These are phyloP conservation scores for Porites australiensis DNA, from an alignment of 64 coral and sea anemone genomes.

Conservation along the genomic window DNA sequence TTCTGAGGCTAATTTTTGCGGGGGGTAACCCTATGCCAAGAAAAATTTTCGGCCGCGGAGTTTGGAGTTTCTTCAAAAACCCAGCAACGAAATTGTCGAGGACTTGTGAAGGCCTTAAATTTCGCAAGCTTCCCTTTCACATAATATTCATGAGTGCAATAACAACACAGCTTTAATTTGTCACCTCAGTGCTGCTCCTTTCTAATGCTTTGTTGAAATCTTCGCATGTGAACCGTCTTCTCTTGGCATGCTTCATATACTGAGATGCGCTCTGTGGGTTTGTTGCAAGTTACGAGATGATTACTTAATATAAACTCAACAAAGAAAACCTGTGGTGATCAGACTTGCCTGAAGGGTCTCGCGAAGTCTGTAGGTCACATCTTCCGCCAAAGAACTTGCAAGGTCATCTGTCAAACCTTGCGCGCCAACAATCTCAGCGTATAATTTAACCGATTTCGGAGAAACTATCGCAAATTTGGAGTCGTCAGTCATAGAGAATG, in stretches of 20 bases:
- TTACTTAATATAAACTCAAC: background rate
- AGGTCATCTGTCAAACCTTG: constrained; percentile 57
- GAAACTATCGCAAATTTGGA: constrained; percentile 69
- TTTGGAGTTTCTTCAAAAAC: too few relatives aligned
- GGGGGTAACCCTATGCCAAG: too few relatives aligned
- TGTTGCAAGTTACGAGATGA: background rate
- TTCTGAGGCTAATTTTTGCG: too few relatives aligned
- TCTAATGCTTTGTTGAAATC: constrained; percentile 89
- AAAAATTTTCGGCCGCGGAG: too few relatives aligned
- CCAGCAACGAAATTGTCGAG: too few relatives aligned
- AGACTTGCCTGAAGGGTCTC: constrained; percentile 75
- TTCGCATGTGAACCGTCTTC: constrained; percentile 78
- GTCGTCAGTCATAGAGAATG: constrained; percentile 10
- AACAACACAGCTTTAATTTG: background rate
- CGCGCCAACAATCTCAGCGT: constrained; percentile 74
- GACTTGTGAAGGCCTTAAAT: too few relatives aligned
- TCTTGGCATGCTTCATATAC: constrained; percentile 92
- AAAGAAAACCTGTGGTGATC: background rate
- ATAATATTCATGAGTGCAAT: background rate
- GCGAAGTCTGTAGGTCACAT: constrained; percentile 90
- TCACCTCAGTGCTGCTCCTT: constrained; percentile 74
- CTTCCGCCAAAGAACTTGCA: constrained; percentile 83
- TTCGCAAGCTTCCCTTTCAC: background rate
- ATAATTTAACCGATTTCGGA: constrained; percentile 84
- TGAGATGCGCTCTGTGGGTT: constrained; percentile 77